Base-by-base conservation (phyloP, 2,888 invertebrate genomes). In the Leucozona laternaria region DNA sequence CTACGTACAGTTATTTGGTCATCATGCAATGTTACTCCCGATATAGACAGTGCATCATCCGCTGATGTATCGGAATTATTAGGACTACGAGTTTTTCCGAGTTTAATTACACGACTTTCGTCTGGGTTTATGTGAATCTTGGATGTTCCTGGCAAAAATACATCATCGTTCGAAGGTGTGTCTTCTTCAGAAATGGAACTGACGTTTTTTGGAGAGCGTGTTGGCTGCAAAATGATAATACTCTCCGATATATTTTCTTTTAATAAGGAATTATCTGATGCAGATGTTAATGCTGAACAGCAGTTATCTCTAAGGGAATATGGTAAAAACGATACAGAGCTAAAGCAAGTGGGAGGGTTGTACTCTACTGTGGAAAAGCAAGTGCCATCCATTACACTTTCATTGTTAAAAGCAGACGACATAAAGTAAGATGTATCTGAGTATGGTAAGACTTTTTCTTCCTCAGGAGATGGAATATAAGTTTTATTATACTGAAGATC, bases 41-140 rank as follows among this genome's bases (percentile, higher is more conserved):
- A 91, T 83, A 93, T 93, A 2, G 94, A 95, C 0, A 95, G 89
- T 76, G 95, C 93, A 90, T 95, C 95, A 89, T 95, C 95, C 60
- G 94, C 94, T 5, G 95, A 95, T 0, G 95, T 95, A 89, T 95
- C 95, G 0, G 95, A 95, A 90, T 95, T 95, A 88, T 95, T 95
- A 0, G 95, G 95, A 0, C 95, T 94, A 13, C 91, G 89, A 0
- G 92, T 92, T 3, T 92, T 89, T 64, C 91, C 93, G 45, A 90
- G 90, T 6, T 91, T 91, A 4, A 88, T 89, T 17, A 90, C 89
- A 89, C 93, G 93, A 82, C 93, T 94, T 81, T 94, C 94, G 89
- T 95, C 95, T 6, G 95, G 94, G 0, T 95, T 95, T 2, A 94
- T 89, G 50, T 94, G 94, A 76, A 92, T 91, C 85, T 95, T 95